Conservation (phyloP, 2,797 vertebrate species). For the Valencia hispanica region DNA sequence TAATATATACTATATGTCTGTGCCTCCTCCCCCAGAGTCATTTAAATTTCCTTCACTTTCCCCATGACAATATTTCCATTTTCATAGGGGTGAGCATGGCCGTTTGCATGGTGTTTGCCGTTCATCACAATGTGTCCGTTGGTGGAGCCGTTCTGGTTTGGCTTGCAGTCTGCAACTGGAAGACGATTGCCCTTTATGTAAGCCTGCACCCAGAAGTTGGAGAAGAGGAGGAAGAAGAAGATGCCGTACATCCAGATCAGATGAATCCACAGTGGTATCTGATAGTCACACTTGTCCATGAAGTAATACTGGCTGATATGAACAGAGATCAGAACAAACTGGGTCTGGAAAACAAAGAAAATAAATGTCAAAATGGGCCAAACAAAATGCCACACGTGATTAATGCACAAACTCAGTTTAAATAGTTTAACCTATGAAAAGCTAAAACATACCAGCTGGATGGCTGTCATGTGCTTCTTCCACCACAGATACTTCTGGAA, state of each 20-base stretch:
- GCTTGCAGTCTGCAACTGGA: constrained; percentile 68
- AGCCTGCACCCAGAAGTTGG: constrained; percentile 98
- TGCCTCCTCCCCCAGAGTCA: constrained; percentile 29
- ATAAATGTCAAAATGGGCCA: not conserved
- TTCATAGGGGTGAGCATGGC: constrained; percentile 72
- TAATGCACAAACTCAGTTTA: not conserved
- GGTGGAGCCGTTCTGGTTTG: constrained; percentile 60
- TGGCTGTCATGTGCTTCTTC: constrained; percentile 98
- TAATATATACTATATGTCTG: not conserved
- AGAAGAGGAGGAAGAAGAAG: constrained; percentile 96
- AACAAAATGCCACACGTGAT: no score
- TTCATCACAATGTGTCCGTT: constrained; percentile 50
- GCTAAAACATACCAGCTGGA: constrained; percentile 90
- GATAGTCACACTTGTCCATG: constrained; percentile 92
- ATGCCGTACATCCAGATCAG: constrained; percentile 96
- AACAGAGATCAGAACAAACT: constrained; percentile 92
- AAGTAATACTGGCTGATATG: constrained; percentile 99
- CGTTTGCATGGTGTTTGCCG: constrained; percentile 81
- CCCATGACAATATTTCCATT: constrained; percentile 80
- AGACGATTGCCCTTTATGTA: constrained; percentile 94
- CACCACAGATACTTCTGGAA: constrained; percentile 98
- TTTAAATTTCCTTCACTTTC: constrained; percentile 93
- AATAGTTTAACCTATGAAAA: not conserved
- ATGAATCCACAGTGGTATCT: constrained; percentile 92
- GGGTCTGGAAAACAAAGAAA: constrained; percentile 77